Base-by-base conservation (phyloP, 2,113 vertebrate species). In the Bambusicola thoracicus region DNA sequence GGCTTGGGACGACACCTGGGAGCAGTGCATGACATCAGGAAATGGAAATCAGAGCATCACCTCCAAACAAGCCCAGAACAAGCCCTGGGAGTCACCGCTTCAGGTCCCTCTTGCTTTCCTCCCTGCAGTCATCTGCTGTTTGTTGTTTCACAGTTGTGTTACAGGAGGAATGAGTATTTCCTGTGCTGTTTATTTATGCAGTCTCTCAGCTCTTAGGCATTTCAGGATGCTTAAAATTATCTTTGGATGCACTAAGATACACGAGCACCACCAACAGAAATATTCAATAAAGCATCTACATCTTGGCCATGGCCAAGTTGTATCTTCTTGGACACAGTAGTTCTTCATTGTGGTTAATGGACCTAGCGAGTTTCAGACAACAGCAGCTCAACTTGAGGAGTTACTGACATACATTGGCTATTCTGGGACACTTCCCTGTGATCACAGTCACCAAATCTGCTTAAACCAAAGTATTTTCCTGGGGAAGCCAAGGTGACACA, bases 221-320 rank as follows among this genome's bases (percentile, higher is more conserved):
- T 80, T 87, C 46, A 80, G 49, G 38, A 63, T 91, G 72, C n/a
- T 90, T 55, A 59, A 89, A 74, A 82, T 78, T 44, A 22, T 36
- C 49, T 81, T 36, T 53, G 61, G n/a, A 44, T 48, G 30, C 59
- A 58, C 36, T 32, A 65, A 87, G 85, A 66, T 58, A 76, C 0
- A 0, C 77, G 68, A 93, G 49, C 46, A 67, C 34, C 25, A 19
- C 59, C 82, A 70, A 5, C 72, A 91, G 41, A 51, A 85, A 34
- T 25, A 74, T 21, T 51, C 18, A 21, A 24, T 9, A 12, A 69
- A 40, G 48, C 29, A 73, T 43, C 8, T 61, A 44, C 40, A 51
- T 4, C 46, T 30, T 67, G 70, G 34, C n/a, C 15, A 2, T 1
- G 15, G 43, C 18, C 19, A 87, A 58, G 55, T n/a, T n/a, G 80